Base-by-base conservation (phyloP, 2,888 invertebrate genomes). In the Eulithis testata region DNA sequence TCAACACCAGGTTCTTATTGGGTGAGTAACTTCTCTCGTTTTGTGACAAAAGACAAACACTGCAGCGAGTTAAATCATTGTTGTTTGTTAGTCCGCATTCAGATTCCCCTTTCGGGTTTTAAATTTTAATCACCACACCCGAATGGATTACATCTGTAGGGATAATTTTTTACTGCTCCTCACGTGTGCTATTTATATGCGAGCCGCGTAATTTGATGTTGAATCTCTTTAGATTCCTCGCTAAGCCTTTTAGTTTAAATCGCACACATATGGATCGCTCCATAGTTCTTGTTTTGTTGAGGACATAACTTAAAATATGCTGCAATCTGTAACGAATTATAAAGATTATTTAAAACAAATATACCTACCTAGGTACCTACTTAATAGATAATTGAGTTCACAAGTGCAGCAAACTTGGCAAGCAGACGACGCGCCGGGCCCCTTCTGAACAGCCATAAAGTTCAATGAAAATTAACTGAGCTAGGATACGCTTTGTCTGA, bases 1-100 rank as follows among this genome's bases (percentile, higher is more conserved):
- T n/a, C 93, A 93, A 76, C 92, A 93, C 72, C 91, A 92, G 74
- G 58, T 85, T 54, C 79, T 92, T 11, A 89, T 91, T 66, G 82
- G 82, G 92, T 91, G 73, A 76, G 84, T 82, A 65, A 44, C 53
- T 68, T 50, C 44, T 55, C 53, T 40, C 53, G 47, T 69, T 65
- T 40, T 43, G 47, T 53, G 55, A 52, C 59, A 60, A 65, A 21
- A 49, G 49, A 21, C 49, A 49, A 47, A 49, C 49, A 49, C 21
- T 49, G 49, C 21, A 54, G 37, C 40, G 60, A 66, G 62, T 68
- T 69, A 66, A 69, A 71, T 71, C 55, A 68, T 60, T 56, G 66
- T 72, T 78, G 73, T 79, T 78, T 77, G 71, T 68, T 66, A 63
- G 55, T 40, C 69, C 68, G 68, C 69, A 58, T 55, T 27, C 62